Evolutionary conservation across 2,888 invertebrate genomes (phyloP).

Genomic region (Lysandra bellargus): DNA sequence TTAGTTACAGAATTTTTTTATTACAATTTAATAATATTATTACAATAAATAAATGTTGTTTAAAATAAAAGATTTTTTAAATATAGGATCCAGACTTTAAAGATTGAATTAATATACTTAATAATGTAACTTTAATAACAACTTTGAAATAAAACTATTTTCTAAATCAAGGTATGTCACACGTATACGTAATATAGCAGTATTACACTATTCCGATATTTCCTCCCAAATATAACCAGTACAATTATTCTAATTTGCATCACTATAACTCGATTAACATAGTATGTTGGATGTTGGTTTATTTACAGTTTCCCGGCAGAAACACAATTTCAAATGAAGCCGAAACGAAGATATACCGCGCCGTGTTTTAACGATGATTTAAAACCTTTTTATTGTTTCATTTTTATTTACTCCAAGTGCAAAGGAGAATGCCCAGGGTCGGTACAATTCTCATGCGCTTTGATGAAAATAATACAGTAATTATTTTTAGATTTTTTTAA

Average conservation of each 20-base stretch:
- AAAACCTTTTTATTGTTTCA: constrained; percentile 13
- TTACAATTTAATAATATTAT: not conserved
- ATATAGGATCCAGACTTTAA: too few relatives aligned
- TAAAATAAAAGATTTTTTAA: too few relatives aligned
- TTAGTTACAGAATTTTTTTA: not conserved
- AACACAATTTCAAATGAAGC: constrained; percentile 21
- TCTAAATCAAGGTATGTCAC: not conserved
- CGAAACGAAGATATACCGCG: constrained; percentile 18
- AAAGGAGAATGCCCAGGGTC: too few relatives aligned
- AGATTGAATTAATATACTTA: too few relatives aligned
- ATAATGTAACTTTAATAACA: too few relatives aligned
- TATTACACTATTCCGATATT: not conserved
- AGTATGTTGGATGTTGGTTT: not conserved
- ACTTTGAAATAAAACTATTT: too few relatives aligned
- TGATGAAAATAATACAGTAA: too few relatives aligned
- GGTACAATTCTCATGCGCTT: too few relatives aligned
- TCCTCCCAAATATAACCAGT: not conserved
- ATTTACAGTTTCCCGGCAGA: not conserved
- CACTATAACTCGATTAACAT: not conserved
- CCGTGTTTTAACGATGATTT: constrained; percentile 12
- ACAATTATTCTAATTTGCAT: not conserved
- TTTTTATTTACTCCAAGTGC: not conserved
- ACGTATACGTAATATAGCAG: not conserved
- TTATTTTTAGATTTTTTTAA: too few relatives aligned
- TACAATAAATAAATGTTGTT: too few relatives aligned